phyloP scores from a whole-genome alignment of 37 sponge, comb jelly and placozoan genomes.

The Haliclona indistincta region DNA sequence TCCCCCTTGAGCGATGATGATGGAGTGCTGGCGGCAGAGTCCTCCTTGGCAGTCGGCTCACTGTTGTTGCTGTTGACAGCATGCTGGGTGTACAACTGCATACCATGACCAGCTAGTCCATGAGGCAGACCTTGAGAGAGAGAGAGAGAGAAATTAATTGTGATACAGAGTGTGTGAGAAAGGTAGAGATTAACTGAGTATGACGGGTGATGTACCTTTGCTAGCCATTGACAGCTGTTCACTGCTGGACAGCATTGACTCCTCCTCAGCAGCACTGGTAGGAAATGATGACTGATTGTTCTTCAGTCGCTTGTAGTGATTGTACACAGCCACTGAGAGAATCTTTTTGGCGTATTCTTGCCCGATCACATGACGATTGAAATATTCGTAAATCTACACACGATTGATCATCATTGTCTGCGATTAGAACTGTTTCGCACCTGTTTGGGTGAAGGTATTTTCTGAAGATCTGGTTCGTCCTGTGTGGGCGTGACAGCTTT shows the following conservation, averaged over 20 bases:
- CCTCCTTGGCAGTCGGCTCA: no score
- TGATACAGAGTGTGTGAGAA: no score
- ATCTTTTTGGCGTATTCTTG: constrained; percentile 95
- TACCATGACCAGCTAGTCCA: background rate
- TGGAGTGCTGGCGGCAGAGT: background rate
- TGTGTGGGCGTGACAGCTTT: background rate
- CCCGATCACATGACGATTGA: constrained; percentile 90
- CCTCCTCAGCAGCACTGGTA: constrained; percentile 17
- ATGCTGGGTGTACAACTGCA: background rate
- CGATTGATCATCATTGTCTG: background rate
- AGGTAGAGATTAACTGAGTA: no score
- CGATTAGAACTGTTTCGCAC: constrained; percentile 15
- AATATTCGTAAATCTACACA: constrained; percentile 84
- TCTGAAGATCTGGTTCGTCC: background rate
- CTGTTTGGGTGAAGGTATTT: constrained; percentile 58
- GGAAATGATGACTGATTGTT: background rate
- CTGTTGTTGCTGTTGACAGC: no score
- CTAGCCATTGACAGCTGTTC: no score
- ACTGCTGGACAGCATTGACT: no score
- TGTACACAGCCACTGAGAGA: constrained; percentile 96
- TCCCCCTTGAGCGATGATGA: no score
- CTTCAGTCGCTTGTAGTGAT: constrained; percentile 95
- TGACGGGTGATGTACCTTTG: no score
- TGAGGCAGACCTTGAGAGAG: no score
- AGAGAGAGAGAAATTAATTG: no score